Percentiles rank a stretch among this genome's conserved stretches.
Evolutionary conservation across 1,140 invertebrate genomes (phyloP).

Genomic region (Micrasema minimum): DNA sequence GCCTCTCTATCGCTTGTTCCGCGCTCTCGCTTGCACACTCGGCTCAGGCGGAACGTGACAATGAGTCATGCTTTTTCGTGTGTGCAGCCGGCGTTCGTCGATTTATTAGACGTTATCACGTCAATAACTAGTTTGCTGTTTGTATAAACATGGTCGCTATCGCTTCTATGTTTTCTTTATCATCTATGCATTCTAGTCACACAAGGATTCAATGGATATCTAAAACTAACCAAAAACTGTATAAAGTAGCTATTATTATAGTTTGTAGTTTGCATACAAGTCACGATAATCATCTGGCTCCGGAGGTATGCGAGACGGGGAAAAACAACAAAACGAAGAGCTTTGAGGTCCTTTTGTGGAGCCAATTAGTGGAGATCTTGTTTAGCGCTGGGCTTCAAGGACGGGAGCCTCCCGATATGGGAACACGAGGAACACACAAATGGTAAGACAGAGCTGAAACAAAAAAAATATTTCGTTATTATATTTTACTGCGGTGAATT

Average conservation of each 20-base stretch:
- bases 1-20: no score
- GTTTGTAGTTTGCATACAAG: conserved; percentile 24
- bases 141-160: no score
- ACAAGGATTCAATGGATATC: neutral
- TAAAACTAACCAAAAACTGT: neutral
- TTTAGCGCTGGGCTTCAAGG: conserved; percentile 28
- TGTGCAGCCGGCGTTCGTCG: no score
- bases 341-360: conserved; percentile 30
- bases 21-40: no score
- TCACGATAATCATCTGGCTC: conserved; percentile 11
- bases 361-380: conserved; percentile 35
- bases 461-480: no score
- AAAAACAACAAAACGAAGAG: conserved; percentile 27
- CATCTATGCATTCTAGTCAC: no score
- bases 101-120: no score
- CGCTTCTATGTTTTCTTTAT: no score
- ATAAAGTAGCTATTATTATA: neutral
- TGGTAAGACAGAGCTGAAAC: neutral
- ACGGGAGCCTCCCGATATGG: conserved; percentile 30
- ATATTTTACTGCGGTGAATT: no score
- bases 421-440: neutral
- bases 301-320: neutral
- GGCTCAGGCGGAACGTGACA: no score
- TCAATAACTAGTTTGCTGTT: no score
- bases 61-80: no score